Base-by-base conservation (phyloP, 2,797 vertebrate genomes). In the Anabacerthia variegaticeps region DNA sequence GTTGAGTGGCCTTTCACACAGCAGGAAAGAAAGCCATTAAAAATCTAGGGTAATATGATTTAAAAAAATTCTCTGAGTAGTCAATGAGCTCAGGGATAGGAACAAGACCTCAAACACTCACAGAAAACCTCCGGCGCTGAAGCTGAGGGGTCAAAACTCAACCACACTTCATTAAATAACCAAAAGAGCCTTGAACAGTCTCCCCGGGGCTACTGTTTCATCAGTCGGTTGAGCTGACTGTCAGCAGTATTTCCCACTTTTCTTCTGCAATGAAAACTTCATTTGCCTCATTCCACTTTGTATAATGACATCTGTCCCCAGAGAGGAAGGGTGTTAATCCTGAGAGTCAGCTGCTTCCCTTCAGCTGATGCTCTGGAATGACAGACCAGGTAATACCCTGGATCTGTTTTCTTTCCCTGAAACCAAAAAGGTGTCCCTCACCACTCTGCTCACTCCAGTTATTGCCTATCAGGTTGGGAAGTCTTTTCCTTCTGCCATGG, bases 131-230 rank as follows among this genome's bases (percentile, higher is more conserved):
- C 76, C 1, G 3, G 85, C 12, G 0, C 62, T 91, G 88, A 80
- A 78, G 63, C 73, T 48, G 36, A 69, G 41, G 76, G 83, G 73
- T 95, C 71, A 85, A 81, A 95, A 92, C 54, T 84, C 79, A 88
- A 73, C 43, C 55, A 77, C 62, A 78, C 66, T 86, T 96, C 85
- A 92, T 95, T 95, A 90, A 85, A 84, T 81, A 91, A 88, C 62
- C 6, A 14, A 62, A 93, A 81, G 58, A 92, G 54, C 51, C 32
- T 93, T 54, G 69, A 93, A 86, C 54, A 52, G 62, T 37, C 49
- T 92, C 83, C 75, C 62, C 55, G 37, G 62, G 85, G 85, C 68
- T 91, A 58, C 72, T 67, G 56, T 83, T 96, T 76, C 81, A 76
- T 78, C 81, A 81, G 73, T 51, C 49, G 2, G 0, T 63, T 66